Evolutionary conservation across 2,888 invertebrate species (phyloP).

Genomic region (Darwinula stevensoni): DNA sequence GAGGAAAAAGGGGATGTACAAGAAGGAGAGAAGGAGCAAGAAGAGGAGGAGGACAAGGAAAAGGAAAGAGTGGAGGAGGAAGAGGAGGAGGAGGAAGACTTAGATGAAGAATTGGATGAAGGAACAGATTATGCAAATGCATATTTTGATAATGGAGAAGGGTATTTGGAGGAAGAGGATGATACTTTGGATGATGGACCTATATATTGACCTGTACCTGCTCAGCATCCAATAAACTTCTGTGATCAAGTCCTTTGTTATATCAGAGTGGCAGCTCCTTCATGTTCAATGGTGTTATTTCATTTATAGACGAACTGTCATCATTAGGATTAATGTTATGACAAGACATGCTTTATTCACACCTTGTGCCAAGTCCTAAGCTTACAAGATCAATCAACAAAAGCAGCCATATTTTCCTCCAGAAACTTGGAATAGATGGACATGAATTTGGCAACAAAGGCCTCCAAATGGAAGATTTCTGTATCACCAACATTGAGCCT

Average conservation of each 20-base stretch:
- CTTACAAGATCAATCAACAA: too few relatives aligned
- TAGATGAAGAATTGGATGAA: slow-evolving; percentile 11
- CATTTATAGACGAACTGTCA: too few relatives aligned
- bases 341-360: too few relatives aligned
- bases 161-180: neutral
- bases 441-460: slow-evolving; percentile 92
- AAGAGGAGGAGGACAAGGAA: slow-evolving; percentile 4
- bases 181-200: slow-evolving; percentile 1
- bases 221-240: too few relatives aligned
- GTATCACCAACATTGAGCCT: slow-evolving; percentile 73
- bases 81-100: neutral
- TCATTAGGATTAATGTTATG: too few relatives aligned
- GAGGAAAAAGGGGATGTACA: slow-evolving; percentile 9
- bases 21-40: slow-evolving; percentile 9
- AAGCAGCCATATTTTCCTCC: slow-evolving; percentile 34
- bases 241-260: too few relatives aligned
- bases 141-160: neutral
- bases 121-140: slow-evolving; percentile 11
- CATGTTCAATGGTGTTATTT: too few relatives aligned
- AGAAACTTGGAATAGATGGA: slow-evolving; percentile 62
- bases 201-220: too few relatives aligned
- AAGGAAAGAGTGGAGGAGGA: slow-evolving; percentile 1
- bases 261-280: too few relatives aligned
- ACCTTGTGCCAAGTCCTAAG: too few relatives aligned
- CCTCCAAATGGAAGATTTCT: slow-evolving; percentile 84